Evolutionary conservation across 2,113 vertebrate species (phyloP), one percentile per base, ranked within the genome.

Genomic region (Menura novaehollandiae): DNA sequence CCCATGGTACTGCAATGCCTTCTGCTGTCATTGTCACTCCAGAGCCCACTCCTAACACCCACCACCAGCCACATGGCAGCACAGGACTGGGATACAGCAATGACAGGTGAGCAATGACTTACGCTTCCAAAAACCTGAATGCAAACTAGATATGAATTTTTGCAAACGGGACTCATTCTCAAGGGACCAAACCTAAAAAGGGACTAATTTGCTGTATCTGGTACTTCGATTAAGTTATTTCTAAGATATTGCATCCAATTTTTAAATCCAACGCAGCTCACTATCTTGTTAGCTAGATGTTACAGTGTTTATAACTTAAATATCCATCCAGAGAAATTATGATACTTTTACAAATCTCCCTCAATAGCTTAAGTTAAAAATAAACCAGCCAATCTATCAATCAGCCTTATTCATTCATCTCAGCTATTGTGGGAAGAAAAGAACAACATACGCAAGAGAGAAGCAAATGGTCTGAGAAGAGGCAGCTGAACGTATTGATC

Each of bases 401-500:
- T 96, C 93, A 94, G 80, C 83, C 79, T 96, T 86, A 92, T 92
- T 95, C 88, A 97, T 96, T 96, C 88, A 60, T 74, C 92, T 84
- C 90, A 74, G 92, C 95, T 86, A 84, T 94, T 96, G 92, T 89
- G 90, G 44, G 63, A 84, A 96, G 92, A 94, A 91, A 91, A 96
- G 85, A 93, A 81, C 85, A 88, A 92, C 95, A 68, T 81, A 88
- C 13, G 72, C 68, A 94, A 56, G 76, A 91, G 76, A 84, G 83
- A 67, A 93, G 81, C 93, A 96, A 96, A 96, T 69, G 93, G 89
- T 75, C 91, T 95, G 90, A 94, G 88, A 88, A 94, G 88, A 94
- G 85, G 92, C 93, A 96, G 95, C 92, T 96, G 96, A 94, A 94
- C 1, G 23, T 96, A 96, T 96, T 97, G 96, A 96, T 96, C 90